Evolutionary conservation across 2,113 vertebrate species (phyloP).

Genomic region (Cercopithecus mona): DNA sequence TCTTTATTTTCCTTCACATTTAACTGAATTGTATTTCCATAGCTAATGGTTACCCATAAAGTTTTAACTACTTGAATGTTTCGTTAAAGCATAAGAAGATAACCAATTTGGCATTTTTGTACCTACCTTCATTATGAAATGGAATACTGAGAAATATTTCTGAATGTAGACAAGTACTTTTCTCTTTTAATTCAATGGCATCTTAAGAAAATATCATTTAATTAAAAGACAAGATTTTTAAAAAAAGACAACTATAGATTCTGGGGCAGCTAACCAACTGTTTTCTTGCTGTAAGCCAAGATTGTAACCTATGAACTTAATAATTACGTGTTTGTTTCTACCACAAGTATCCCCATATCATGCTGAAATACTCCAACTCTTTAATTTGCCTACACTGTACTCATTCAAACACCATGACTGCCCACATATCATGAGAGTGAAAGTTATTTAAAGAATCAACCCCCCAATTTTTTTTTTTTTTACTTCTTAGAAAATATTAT

Average conservation of each 20-base stretch:
- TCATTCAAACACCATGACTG: not conserved
- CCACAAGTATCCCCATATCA: not conserved
- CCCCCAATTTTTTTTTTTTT: not conserved
- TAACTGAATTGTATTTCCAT: slow-evolving; percentile 43
- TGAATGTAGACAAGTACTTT: not conserved
- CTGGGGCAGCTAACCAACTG: not conserved
- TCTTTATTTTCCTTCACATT: slow-evolving; percentile 56
- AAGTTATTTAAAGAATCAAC: slow-evolving; percentile 31
- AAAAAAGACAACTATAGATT: not conserved
- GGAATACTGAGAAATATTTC: not conserved
- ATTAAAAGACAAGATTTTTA: not conserved
- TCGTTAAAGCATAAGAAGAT: slow-evolving; percentile 42
- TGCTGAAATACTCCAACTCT: not conserved
- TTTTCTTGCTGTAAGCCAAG: not conserved
- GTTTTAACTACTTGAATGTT: slow-evolving; percentile 16
- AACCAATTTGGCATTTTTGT: slow-evolving; percentile 14
- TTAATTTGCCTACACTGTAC: not conserved
- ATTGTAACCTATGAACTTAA: rapidly evolving
- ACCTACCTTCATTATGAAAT: slow-evolving; percentile 20
- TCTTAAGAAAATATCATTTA: not conserved
- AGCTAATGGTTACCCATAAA: slow-evolving; percentile 23
- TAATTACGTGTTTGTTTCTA: rapidly evolving
- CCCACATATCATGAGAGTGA: not conserved
- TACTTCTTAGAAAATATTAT: slow-evolving; percentile 17
- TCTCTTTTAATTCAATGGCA: not conserved